These are phyloP conservation scores for Conus ventricosus DNA, from an alignment of 1,140 invertebrate species.

Conservation along the genomic window DNA sequence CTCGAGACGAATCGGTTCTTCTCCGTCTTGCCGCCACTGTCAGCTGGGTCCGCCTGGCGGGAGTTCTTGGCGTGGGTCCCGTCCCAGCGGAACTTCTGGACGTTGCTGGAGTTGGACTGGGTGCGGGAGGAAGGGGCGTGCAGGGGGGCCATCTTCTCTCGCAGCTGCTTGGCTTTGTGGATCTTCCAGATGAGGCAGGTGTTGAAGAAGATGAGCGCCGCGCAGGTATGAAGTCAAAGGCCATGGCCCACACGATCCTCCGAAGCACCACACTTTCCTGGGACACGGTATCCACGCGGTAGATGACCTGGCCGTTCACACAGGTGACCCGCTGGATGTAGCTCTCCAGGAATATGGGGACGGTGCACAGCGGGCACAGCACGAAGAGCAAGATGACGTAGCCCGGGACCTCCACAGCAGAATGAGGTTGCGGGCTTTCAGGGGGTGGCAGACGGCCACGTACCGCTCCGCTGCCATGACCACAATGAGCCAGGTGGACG, in stretches of 20 bases:
- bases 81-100: conserved; percentile 21
- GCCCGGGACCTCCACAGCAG: conserved; percentile 63
- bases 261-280: conserved; percentile 50
- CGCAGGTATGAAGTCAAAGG: conserved; percentile 68
- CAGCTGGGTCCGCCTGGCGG: background rate
- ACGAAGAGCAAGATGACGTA: conserved; percentile 63
- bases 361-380: conserved; percentile 58
- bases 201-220: conserved; percentile 69
- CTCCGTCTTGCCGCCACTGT: background rate
- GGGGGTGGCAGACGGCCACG: conserved; percentile 71
- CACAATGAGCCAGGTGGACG: conserved; percentile 71
- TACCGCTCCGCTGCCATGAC: conserved; percentile 71
- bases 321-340: conserved; percentile 54
- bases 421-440: conserved; percentile 68
- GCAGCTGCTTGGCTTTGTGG: conserved; percentile 61
- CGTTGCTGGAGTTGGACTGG: background rate
- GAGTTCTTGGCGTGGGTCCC: background rate
- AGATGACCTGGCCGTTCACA: conserved; percentile 48
- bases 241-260: conserved; percentile 62
- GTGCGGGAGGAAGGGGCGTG: background rate
- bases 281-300: conserved; percentile 50
- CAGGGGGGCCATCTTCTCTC: conserved; percentile 59
- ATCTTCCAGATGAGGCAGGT: conserved; percentile 69
- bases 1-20: background rate
- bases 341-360: conserved; percentile 67